These are phyloP conservation scores for Hylyphantes graminicola DNA, from an alignment of 1,140 invertebrate genomes.

Conservation along the genomic window DNA sequence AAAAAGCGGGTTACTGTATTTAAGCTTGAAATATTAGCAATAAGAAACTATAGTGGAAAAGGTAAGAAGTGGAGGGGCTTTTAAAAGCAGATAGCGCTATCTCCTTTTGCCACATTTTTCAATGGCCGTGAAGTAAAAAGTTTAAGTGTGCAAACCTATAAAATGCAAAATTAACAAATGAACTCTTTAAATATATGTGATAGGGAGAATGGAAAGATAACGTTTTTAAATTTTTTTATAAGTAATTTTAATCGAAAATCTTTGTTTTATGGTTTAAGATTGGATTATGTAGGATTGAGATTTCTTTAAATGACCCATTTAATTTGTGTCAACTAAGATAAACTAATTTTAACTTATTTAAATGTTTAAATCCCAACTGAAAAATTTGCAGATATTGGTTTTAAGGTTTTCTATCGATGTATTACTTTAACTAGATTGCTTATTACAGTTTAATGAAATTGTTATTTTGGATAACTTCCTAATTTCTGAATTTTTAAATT, in stretches of 20 bases:
- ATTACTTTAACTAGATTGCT: too few species aligned
- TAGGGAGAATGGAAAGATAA: not conserved
- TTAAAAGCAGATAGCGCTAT: slow-evolving; percentile 37
- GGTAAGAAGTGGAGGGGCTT: slow-evolving; percentile 24
- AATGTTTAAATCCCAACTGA: not conserved
- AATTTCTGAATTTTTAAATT: too few species aligned
- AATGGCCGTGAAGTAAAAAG: not conserved
- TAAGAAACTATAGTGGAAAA: slow-evolving; percentile 35
- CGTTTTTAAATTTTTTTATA: not conserved
- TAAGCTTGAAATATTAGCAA: slow-evolving; percentile 51
- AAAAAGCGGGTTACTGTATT: not conserved
- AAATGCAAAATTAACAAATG: not conserved
- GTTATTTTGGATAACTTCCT: too few species aligned
- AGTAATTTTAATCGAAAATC: too few species aligned
- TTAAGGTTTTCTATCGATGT: too few species aligned
- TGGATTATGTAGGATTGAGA: too few species aligned
- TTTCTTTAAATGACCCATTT: too few species aligned
- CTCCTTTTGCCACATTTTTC: slow-evolving; percentile 11
- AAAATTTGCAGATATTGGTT: not conserved
- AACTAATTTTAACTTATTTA: not conserved
- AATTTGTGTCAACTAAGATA: too few species aligned
- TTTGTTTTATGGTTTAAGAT: too few species aligned
- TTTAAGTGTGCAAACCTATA: too few species aligned
- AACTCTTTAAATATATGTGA: not conserved
- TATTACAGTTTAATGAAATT: too few species aligned